Conservation (phyloP, 2,888 invertebrate species). For the Ctenicera cuprea region DNA sequence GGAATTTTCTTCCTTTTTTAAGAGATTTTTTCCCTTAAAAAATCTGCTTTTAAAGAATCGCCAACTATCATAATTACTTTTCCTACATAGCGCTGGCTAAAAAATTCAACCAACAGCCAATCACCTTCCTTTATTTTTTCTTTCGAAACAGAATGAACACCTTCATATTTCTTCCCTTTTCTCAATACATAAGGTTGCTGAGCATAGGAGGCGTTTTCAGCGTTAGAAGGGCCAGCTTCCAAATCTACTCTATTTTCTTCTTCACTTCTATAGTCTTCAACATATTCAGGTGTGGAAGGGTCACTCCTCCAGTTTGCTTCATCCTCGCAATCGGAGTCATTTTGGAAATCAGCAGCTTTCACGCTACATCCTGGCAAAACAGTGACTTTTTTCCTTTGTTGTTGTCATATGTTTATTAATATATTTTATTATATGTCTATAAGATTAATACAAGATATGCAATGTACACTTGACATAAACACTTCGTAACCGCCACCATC, state of each 20-base stretch:
- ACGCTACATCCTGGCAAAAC: no score
- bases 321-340: no score
- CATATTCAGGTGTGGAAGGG: slow-evolving; percentile 9
- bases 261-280: neutral
- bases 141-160: neutral
- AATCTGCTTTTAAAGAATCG: slow-evolving; percentile 5
- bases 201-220: neutral
- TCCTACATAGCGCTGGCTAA: slow-evolving; percentile 1
- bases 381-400: no score
- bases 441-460: no score
- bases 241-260: slow-evolving; percentile 1
- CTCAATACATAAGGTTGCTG: neutral
- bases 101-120: slow-evolving; percentile 7
- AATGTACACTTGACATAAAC: no score
- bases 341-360: no score
- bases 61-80: neutral
- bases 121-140: slow-evolving; percentile 1
- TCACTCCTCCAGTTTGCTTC: neutral
- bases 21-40: slow-evolving; percentile 6
- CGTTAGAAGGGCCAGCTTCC: neutral
- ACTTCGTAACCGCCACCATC: no score
- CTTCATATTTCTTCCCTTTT: slow-evolving; percentile 18
- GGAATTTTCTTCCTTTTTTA: slow-evolving; percentile 3
- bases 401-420: no score
- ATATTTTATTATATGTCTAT: no score